Evolutionary conservation across 2,888 invertebrate species (phyloP).

Genomic region (Acleris holmiana): DNA sequence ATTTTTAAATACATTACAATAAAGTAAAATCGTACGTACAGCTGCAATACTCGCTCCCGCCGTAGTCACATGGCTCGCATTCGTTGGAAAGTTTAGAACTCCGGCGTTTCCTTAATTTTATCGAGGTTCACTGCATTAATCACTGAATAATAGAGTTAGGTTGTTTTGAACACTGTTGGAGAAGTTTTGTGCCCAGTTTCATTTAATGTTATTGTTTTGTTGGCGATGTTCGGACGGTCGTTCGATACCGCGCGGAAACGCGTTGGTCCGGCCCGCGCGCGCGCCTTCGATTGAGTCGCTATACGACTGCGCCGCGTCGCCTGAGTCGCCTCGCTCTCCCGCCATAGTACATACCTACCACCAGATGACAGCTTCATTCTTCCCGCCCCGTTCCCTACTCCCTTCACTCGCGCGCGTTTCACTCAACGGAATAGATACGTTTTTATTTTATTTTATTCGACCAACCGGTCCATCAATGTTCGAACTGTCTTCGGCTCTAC

Average conservation of each 20-base stretch:
- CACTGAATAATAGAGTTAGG: conserved; percentile 62
- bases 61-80: conserved; percentile 77
- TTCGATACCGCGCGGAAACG: conserved; percentile 41
- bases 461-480: conserved; percentile 56
- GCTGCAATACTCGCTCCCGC: conserved; percentile 65
- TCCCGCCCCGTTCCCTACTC: conserved; percentile 60
- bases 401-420: conserved; percentile 41
- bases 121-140: conserved; percentile 63
- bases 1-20: conserved; percentile 63
- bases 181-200: conserved; percentile 45
- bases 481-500: conserved; percentile 57
- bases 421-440: conserved; percentile 67
- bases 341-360: conserved; percentile 42
- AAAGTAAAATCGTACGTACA: conserved; percentile 72
- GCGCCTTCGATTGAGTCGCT: conserved; percentile 58
- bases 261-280: conserved; percentile 59
- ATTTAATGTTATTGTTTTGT: conserved; percentile 40
- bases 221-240: conserved; percentile 19
- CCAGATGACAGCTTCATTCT: conserved; percentile 74
- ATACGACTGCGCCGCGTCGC: conserved; percentile 30
- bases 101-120: conserved; percentile 67
- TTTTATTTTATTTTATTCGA: conserved; percentile 69
- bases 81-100: conserved; percentile 71
- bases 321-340: conserved; percentile 41
- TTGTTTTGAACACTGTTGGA: conserved; percentile 52